Evolutionary conservation across 2,113 vertebrate species (phyloP), one percentile per base, ranked within the genome.

Genomic region (Brachypodius melanocephalos): DNA sequence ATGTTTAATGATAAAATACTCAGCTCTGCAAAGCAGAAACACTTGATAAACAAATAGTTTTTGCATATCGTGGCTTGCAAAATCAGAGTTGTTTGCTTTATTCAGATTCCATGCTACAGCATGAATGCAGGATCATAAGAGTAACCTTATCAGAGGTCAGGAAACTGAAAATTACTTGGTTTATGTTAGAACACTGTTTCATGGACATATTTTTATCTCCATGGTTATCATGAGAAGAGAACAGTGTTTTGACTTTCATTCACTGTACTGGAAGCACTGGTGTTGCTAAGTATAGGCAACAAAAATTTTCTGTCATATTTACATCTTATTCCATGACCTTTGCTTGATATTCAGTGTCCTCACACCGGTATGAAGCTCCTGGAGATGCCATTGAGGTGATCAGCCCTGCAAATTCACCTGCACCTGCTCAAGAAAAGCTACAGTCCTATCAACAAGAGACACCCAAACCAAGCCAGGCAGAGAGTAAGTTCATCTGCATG

Each of bases 331-430:
- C 90, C 62, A 89, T 61, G 59, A 92, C 31, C 78, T 93, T 55
- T 95, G 95, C 85, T 92, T 87, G 45, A 36, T 63, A 25, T 45
- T 97, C 97, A 99, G 99, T 99, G 92, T 98, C 99, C 80, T 99
- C 99, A 65, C 98, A 97, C 94, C 99, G 99, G 38, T 99, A 99
- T 95, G 99, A 99, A 81, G 97, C 98, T 88, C 93, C 98, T 74
- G 98, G 98, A 88, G 99, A 98, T 90, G 98, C 99, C 78, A 99
- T 99, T 72, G 99, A 99, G 97, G 99, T 99, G 90, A 99, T 99
- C 69, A 99, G 99, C 87, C 99, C 99, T 59, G 99, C 99, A 85
- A 98, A 96, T 96, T 99, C 99, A 25, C 99, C 99, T 24, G 98
- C 98, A 36, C 99, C 98, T 13, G 63, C 98, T 77, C 99, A 98